Base-by-base conservation (phyloP, 1,140 invertebrate genomes). In the Lasaia peninsularis region DNA sequence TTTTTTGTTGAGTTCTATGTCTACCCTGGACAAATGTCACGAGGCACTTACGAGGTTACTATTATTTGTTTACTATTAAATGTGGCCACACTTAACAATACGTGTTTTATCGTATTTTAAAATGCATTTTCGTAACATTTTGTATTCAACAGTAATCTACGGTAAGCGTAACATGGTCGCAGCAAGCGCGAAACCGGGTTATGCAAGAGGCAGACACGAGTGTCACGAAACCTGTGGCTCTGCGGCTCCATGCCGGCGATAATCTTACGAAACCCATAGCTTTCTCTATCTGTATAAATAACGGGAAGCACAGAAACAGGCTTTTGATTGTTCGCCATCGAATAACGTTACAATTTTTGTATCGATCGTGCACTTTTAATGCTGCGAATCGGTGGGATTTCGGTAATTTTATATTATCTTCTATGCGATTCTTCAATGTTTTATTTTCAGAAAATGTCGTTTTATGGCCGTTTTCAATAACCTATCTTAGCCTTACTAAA, bases 171-270 rank as follows among this genome's bases (percentile, higher is more conserved):
- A 56, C 28, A 18, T 35, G 51, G 58, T 58, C 40, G 67, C 60
- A 28, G 66, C 44, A 60, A 67, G 63, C 60, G 67, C 65, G 60
- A 68, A 59, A 48, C 49, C 32, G 44, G 20, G 63, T 84, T 82
- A 73, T 73, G 80, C 72, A 86, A 81, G 71, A 67, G 58, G 56
- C 63, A 63, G 67, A 66, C 62, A 63, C 56, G 63, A 65, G 63
- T 75, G 75, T 76, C 78, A 77, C 81, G 78, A 81, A 77, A 81
- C 76, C 73, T 85, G 78, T 79, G 76, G 73, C 73, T 80, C 73
- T 85, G 78, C 78, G 76, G 73, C 73, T 80, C 62, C 68, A 69
- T 63, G 69, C 71, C 66, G 69, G 52, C 63, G 64, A 58, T 69
- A 60, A 37, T 56, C 64, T 83, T 81, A 72, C 75, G 71, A 81